phyloP scores from a whole-genome alignment of 2,113 vertebrate species.

The Melanostigma gelatinosum region DNA sequence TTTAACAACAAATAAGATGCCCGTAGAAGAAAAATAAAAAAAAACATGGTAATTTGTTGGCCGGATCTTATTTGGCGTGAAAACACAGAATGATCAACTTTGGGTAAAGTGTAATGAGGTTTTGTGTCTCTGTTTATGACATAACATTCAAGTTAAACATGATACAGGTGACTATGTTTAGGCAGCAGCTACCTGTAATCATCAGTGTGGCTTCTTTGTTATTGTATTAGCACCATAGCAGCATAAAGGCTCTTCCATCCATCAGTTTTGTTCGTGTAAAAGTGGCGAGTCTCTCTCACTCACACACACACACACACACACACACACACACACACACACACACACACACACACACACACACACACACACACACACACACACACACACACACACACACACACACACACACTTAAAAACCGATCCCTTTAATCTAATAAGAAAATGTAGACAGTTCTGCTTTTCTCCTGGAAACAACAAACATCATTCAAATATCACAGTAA shows the following conservation, averaged over 20 bases:
- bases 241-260: not conserved
- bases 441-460: not conserved
- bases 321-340: not conserved
- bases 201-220: not conserved
- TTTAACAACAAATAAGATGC: not conserved
- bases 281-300: not conserved
- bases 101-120: too few relatives aligned
- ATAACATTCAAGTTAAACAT: not conserved
- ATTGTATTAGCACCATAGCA: not conserved
- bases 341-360: too few relatives aligned
- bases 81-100: not conserved
- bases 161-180: not conserved
- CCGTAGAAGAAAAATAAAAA: not conserved
- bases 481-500: not conserved
- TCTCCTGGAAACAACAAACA: not conserved
- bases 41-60: not conserved
- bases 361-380: too few relatives aligned
- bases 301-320: not conserved
- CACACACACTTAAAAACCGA: not conserved
- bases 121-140: not conserved
- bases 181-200: not conserved
- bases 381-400: too few relatives aligned
- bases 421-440: not conserved
- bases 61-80: not conserved
- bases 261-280: constrained; percentile 4